phyloP scores from a whole-genome alignment of 2,113 vertebrate species.

The Ovis aries region ARS-UI_Ramb_v3.0 NC_056076.1:34799501-34800000 shows the following conservation, averaged over 20 bases:
- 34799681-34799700: neutral
- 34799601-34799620: neutral
- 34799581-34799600: neutral
- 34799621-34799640: neutral
- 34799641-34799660: neutral
- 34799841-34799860: neutral
- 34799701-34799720: neutral
- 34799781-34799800: neutral
- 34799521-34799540: neutral
- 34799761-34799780: neutral
- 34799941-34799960: neutral
- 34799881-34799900: neutral
- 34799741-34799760: neutral
- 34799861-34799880: neutral
- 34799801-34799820: neutral
- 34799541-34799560: neutral
- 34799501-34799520: neutral
- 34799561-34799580: neutral
- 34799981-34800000: neutral
- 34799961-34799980: neutral
- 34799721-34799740: neutral
- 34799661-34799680: neutral
- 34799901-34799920: neutral
- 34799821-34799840: neutral
- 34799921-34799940: neutral